Percentiles rank a stretch among this genome's conserved stretches.
phyloP scores from a whole-genome alignment of 1,140 invertebrate species.

The Galendromus occidentalis region DNA sequence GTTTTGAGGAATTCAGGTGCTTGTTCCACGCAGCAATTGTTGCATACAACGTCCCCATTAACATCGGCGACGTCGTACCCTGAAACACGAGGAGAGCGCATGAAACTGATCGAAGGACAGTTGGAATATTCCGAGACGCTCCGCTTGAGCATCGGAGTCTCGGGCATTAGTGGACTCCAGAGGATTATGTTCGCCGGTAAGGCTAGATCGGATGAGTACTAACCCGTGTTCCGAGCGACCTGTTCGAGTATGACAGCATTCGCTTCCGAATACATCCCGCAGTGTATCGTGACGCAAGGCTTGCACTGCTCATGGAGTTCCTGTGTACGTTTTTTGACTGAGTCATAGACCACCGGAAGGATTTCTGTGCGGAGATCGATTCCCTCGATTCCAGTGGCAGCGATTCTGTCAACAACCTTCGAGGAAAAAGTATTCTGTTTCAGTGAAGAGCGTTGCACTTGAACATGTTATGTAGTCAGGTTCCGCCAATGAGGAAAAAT shows the following conservation, averaged over 20 bases:
- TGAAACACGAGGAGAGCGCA: neutral
- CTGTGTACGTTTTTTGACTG: neutral
- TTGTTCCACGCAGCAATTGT: neutral
- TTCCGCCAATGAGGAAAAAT: too few species aligned
- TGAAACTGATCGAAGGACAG: neutral
- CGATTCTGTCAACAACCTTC: neutral
- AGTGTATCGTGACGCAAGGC: neutral
- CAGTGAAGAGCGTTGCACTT: neutral
- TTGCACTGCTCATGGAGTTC: neutral
- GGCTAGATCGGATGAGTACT: too few species aligned
- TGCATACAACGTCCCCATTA: neutral
- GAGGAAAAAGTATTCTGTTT: neutral
- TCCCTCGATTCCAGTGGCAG: neutral
- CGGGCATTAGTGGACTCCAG: too few species aligned
- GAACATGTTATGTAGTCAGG: neutral
- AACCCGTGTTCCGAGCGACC: neutral
- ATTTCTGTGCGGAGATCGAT: slow-evolving; percentile 4
- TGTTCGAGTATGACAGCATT: neutral
- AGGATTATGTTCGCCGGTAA: too few species aligned
- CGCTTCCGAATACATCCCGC: neutral
- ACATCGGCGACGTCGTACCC: neutral
- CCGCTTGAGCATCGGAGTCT: too few species aligned
- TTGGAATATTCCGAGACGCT: too few species aligned
- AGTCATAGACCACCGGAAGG: neutral
- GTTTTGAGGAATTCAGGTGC: neutral